Percentiles rank a stretch among this genome's conserved stretches.
These are phyloP conservation scores for Chaitophorus viminalis DNA, from an alignment of 2,888 invertebrate genomes.

Conservation along the genomic window DNA sequence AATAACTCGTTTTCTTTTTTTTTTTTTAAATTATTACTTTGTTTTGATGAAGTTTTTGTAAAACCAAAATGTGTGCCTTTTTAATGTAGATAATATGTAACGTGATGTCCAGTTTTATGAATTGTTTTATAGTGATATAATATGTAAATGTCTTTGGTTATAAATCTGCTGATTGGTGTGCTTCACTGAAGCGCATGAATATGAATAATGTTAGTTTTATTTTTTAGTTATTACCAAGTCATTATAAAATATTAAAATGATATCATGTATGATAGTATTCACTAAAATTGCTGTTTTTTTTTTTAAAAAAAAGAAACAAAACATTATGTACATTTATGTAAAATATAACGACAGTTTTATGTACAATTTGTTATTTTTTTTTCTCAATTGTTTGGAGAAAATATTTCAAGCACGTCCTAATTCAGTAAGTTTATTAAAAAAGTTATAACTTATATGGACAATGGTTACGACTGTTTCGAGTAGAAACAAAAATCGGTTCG, in stretches of 20 bases:
- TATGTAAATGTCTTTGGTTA: too few species aligned
- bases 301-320: too few species aligned
- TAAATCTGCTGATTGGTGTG: too few species aligned
- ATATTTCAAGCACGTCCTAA: neutral
- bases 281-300: too few species aligned
- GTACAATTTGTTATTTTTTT: neutral
- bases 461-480: neutral
- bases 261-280: too few species aligned
- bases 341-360: neutral
- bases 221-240: too few species aligned
- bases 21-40: conserved; percentile 22
- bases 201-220: too few species aligned
- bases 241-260: too few species aligned
- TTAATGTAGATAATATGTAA: neutral
- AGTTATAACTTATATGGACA: conserved; percentile 10
- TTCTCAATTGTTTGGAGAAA: neutral
- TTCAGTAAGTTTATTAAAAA: conserved; percentile 33
- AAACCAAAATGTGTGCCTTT: neutral
- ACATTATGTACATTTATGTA: too few species aligned
- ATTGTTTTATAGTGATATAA: neutral
- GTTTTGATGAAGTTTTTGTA: conserved; percentile 16
- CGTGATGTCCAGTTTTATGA: neutral
- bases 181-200: too few species aligned
- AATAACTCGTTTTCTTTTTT: conserved; percentile 16
- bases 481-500: neutral